Percentiles rank a stretch among this genome's conserved stretches.
Evolutionary conservation across 2,797 vertebrate genomes (phyloP).

Genomic region (Protonibea diacanthus): DNA sequence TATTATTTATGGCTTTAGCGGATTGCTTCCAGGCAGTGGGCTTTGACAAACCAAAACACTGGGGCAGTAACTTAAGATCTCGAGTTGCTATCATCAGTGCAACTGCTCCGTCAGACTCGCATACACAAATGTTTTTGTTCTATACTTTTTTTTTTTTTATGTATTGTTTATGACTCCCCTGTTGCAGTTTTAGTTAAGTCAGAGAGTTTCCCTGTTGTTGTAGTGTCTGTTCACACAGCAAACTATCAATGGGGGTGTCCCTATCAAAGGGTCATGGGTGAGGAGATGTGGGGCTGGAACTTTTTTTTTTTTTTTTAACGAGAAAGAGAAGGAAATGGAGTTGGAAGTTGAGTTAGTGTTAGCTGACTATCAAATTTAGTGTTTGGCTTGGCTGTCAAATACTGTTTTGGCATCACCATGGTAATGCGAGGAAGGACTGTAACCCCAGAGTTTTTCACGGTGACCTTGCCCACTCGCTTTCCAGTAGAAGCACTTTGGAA

Average conservation of each 20-base stretch:
- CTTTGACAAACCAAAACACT: constrained; percentile 74
- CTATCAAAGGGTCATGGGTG: constrained; percentile 47
- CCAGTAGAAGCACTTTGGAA: constrained; percentile 45
- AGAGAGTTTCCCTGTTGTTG: constrained; percentile 34
- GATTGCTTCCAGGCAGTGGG: constrained; percentile 71
- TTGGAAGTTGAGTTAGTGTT: constrained; percentile 72
- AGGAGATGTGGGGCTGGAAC: constrained; percentile 32
- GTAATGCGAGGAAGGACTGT: constrained; percentile 63
- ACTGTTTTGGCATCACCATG: constrained; percentile 69
- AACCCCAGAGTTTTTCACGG: constrained; percentile 65
- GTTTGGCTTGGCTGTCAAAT: constrained; percentile 75
- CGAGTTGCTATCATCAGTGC: constrained; percentile 57
- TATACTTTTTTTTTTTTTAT: constrained; percentile 7
- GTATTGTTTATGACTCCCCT: constrained; percentile 40
- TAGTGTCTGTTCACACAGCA: constrained; percentile 29
- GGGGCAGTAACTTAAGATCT: constrained; percentile 61
- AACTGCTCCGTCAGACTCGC: constrained; percentile 42
- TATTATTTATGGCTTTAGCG: constrained; percentile 77
- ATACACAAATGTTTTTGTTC: constrained; percentile 54
- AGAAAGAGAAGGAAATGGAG: constrained; percentile 70
- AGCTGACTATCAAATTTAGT: constrained; percentile 68
- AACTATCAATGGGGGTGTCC: constrained; percentile 41
- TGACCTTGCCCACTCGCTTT: constrained; percentile 65
- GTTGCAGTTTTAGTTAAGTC: constrained; percentile 20
- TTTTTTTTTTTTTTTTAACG: constrained; percentile 45